These are phyloP conservation scores for Gymnogyps californianus DNA, from an alignment of 2,113 vertebrate genomes.

Conservation along the genomic window DNA sequence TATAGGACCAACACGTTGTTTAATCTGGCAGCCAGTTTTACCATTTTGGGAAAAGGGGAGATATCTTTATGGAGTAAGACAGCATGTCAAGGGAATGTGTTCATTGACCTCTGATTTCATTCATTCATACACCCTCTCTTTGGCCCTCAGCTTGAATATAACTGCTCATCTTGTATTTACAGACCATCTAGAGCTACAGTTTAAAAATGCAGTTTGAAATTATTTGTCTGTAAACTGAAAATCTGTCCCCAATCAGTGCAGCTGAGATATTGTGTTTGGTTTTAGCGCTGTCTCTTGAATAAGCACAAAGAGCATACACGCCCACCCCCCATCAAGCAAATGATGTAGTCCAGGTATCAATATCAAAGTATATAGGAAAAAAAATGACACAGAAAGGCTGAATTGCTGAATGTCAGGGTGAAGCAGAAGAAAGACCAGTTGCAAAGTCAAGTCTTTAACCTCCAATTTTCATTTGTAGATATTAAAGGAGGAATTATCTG, in stretches of 20 bases:
- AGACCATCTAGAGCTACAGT: neutral
- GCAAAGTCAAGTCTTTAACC: neutral
- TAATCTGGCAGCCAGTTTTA: neutral
- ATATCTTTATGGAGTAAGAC: neutral
- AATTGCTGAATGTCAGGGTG: neutral
- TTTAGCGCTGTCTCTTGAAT: neutral
- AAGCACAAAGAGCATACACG: neutral
- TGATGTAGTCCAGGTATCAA: neutral
- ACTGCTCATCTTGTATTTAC: neutral
- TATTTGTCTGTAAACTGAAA: neutral
- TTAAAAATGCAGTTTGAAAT: neutral
- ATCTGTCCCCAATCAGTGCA: rapidly evolving
- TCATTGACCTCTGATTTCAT: neutral
- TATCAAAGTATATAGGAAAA: neutral
- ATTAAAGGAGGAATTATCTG: neutral
- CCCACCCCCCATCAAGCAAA: neutral
- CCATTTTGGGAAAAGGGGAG: neutral
- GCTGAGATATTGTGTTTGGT: neutral
- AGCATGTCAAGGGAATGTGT: neutral
- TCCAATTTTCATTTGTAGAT: neutral
- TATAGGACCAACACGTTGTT: neutral
- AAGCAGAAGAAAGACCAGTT: neutral
- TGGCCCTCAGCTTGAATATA: neutral
- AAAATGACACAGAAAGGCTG: neutral
- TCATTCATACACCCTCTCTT: neutral